These are phyloP conservation scores for Aporophyla lueneburgensis DNA, from an alignment of 2,888 invertebrate genomes.

Conservation along the genomic window DNA sequence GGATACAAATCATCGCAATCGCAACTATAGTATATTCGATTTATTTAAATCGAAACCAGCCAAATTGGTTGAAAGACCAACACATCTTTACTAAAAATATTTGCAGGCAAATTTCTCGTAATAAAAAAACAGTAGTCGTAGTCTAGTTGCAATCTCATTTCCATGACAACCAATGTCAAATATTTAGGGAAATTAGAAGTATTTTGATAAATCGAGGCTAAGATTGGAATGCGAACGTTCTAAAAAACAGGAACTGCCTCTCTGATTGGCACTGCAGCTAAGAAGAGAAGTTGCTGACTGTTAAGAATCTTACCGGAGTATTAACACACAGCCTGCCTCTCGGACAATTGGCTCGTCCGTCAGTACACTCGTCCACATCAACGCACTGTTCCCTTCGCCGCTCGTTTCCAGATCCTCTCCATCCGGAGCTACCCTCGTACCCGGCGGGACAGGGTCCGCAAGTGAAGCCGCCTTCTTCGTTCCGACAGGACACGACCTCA, in stretches of 20 bases:
- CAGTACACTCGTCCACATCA: constrained; percentile 96
- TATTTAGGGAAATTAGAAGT: not conserved
- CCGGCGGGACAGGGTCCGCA: constrained; percentile 97
- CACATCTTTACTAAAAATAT: not conserved
- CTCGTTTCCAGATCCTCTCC: constrained; percentile 94
- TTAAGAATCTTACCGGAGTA: constrained; percentile 92
- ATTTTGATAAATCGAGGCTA: not conserved
- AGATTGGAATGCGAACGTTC: too few relatives aligned
- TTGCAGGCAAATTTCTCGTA: not conserved
- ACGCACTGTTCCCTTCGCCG: constrained; percentile 94
- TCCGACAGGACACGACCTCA: constrained; percentile 93
- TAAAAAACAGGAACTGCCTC: not conserved
- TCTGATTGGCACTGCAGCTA: not conserved
- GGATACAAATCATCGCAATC: too few relatives aligned
- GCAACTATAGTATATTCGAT: not conserved
- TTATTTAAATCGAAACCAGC: not conserved
- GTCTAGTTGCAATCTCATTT: not conserved
- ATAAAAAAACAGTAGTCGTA: not conserved
- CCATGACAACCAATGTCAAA: not conserved
- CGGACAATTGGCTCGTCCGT: constrained; percentile 94
- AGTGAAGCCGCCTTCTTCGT: constrained; percentile 95
- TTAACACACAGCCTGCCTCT: constrained; percentile 96
- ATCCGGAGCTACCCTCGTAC: constrained; percentile 93
- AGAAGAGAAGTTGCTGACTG: not conserved
- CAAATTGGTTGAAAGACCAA: not conserved